A percentile compares a stretch with the other conserved stretches of the same genome.
phyloP scores from a whole-genome alignment of 2,888 invertebrate genomes.

The Drosophila cognata region DNA sequence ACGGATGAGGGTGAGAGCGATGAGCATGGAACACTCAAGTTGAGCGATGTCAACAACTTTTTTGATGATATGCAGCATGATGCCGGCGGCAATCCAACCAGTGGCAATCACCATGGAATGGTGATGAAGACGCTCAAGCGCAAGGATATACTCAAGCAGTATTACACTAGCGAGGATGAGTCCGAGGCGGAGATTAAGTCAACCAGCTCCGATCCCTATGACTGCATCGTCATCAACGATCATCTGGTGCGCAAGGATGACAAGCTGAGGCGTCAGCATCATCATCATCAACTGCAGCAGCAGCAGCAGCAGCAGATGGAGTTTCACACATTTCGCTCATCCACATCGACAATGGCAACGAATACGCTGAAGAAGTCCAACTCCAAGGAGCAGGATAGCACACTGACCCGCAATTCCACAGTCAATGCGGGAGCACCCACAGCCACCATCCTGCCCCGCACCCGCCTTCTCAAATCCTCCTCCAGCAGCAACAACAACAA shows the following conservation, averaged over 20 bases:
- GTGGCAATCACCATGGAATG: constrained; percentile 87
- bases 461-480: constrained; percentile 82
- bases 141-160: constrained; percentile 90
- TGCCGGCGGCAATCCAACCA: constrained; percentile 82
- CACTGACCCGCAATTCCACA: constrained; percentile 86
- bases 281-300: constrained; percentile 61
- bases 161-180: constrained; percentile 88
- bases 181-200: constrained; percentile 86
- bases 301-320: constrained; percentile 85
- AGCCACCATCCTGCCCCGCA: constrained; percentile 83
- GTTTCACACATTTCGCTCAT: constrained; percentile 85
- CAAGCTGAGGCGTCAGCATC: constrained; percentile 80
- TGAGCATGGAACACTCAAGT: constrained; percentile 83
- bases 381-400: constrained; percentile 84
- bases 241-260: constrained; percentile 86
- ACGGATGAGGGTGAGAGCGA: constrained; percentile 83
- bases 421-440: constrained; percentile 84
- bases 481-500: constrained; percentile 40
- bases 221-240: constrained; percentile 94
- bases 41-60: constrained; percentile 87
- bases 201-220: constrained; percentile 91
- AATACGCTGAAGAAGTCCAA: constrained; percentile 83
- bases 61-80: constrained; percentile 78
- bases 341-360: constrained; percentile 84
- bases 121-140: constrained; percentile 90